Base-by-base conservation (phyloP, 2,113 vertebrate species). In the Alligator mississippiensis region DNA sequence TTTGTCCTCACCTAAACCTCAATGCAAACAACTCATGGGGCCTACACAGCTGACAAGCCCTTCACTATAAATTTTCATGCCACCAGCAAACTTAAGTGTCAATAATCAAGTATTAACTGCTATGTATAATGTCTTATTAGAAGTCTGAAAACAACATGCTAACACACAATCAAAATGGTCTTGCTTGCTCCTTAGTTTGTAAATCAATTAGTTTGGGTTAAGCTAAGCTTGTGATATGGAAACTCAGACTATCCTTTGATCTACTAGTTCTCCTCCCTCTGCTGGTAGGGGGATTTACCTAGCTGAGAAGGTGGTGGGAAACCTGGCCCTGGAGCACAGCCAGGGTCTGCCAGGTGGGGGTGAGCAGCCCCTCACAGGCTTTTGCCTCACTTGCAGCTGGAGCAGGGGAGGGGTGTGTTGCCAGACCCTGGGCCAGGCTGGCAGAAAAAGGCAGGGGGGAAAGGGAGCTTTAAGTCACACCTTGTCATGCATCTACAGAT, bases 51-150 rank as follows among this genome's bases (percentile, higher is more conserved):
- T 14, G 12, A 22, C 15, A 74, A 6, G 70, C 19, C 70, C 34
- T 74, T 47, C 21, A 47, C 19, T 19, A 19, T 12, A 74, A 7
- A 24, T 30, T 74, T 34, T 12, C 12, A 38, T 74, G 6, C 70
- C 34, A 74, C 21, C 4, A 38, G 21, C 70, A 47, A 74, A 19
- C 34, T 34, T 38, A 38, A 78, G 34, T 13, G 79, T 82, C 5
- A 77, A 78, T 86, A 92, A 70, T 22, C 2, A 30, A 7, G 88
- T 54, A 13, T 4, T 82, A 47, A 38, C 22, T 62, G 61, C 12
- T 62, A 62, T 25, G 24, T 62, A 24, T 25, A 62, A 9, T 14
- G 4, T 0, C 24, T 0, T 6, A 2, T 82, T 68, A 14, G 24
- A 25, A 30, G 21, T 47, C 8, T n/a, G 47, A 11, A 30, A 82